Conservation (phyloP, 2,888 invertebrate species). For the Patella pellucida region DNA sequence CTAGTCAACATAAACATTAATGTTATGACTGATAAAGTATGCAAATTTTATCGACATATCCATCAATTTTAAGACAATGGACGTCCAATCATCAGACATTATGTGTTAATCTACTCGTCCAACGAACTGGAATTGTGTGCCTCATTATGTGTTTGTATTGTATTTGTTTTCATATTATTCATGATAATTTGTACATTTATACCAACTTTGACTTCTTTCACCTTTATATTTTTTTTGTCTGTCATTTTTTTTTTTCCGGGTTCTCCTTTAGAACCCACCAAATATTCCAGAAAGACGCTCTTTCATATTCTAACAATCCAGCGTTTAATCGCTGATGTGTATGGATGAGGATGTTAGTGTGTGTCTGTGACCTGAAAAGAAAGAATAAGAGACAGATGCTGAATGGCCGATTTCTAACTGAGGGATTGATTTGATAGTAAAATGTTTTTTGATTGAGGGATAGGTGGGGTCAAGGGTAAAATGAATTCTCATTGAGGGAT, state of each 20-base stretch:
- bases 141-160: constrained; percentile 3
- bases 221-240: constrained; percentile 18
- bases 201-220: not conserved
- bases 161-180: not conserved
- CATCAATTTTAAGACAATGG: not conserved
- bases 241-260: constrained; percentile 44
- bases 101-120: not conserved
- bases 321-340: no score
- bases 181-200: not conserved
- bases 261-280: constrained; percentile 66
- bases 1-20: not conserved
- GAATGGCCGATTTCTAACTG: no score
- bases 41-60: constrained; percentile 6
- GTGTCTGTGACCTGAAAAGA: no score
- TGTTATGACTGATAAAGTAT: not conserved
- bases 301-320: not conserved
- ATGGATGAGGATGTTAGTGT: no score
- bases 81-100: not conserved
- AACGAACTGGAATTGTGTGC: not conserved
- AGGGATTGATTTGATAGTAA: no score
- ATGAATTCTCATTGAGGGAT: no score
- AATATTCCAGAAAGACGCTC: constrained; percentile 45
- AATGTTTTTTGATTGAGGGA: no score
- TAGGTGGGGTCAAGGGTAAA: no score
- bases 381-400: no score